Evolutionary conservation across 2,888 invertebrate species (phyloP).

Genomic region (Agrotis puta): DNA sequence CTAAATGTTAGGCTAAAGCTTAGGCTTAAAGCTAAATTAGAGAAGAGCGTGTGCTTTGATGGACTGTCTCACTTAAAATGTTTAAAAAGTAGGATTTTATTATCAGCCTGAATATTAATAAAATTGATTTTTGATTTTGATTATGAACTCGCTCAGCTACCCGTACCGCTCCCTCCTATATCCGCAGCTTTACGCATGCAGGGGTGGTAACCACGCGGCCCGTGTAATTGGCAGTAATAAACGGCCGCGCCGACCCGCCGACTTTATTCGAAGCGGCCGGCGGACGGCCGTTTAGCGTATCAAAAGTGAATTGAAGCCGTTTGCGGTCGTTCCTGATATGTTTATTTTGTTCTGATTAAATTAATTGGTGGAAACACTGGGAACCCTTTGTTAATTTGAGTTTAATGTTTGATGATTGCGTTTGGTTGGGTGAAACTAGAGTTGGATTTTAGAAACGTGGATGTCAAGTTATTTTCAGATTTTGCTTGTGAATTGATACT

Average conservation of each 20-base stretch:
- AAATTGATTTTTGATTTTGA: not conserved
- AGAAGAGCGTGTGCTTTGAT: too few relatives aligned
- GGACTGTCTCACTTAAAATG: too few relatives aligned
- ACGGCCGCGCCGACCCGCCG: conserved; percentile 62
- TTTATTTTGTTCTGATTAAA: conserved; percentile 65
- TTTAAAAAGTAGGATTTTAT: too few relatives aligned
- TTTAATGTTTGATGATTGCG: conserved; percentile 55
- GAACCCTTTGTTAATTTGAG: conserved; percentile 59
- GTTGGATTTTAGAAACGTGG: not conserved
- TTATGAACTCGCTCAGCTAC: not conserved
- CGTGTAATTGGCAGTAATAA: conserved; percentile 78
- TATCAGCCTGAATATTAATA: too few relatives aligned
- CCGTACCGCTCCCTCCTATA: not conserved
- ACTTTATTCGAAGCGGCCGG: conserved; percentile 65
- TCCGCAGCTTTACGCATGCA: not conserved
- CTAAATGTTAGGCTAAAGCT: too few relatives aligned
- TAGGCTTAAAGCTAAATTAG: too few relatives aligned
- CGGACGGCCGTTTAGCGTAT: conserved; percentile 68
- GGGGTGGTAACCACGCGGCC: conserved; percentile 77
- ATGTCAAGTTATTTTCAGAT: too few relatives aligned
- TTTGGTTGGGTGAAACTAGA: not conserved
- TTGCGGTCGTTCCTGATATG: conserved; percentile 60
- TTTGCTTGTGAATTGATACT: not conserved
- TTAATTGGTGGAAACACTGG: conserved; percentile 59
- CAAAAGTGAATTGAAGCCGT: conserved; percentile 68